Evolutionary conservation across 2,113 vertebrate genomes (phyloP), one percentile per base, ranked within the genome.

Genomic region (Thalassarche chlororhynchos): DNA sequence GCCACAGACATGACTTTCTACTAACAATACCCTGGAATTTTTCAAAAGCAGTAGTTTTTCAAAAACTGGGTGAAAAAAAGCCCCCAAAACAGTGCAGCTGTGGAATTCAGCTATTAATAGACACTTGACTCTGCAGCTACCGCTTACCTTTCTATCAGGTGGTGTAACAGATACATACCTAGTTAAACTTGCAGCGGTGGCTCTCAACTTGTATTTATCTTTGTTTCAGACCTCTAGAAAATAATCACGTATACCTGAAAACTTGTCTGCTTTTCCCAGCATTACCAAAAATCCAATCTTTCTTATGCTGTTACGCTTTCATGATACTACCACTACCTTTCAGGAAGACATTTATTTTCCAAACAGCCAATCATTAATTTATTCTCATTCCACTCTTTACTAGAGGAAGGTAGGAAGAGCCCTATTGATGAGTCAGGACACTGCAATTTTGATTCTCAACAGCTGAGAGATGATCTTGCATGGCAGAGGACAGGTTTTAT

Each of bases 401-500:
- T 57, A 81, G 13, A 83, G 24, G 21, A 86, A 92, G 38, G 40
- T 60, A 57, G 55, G 19, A 52, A 89, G 34, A 92, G 57, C 25
- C 24, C 28, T 38, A 17, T 2, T n/a, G 66, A 54, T 86, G 81
- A 91, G 66, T 93, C 84, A 96, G 81, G 44, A 54, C 69, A 83
- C 34, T 52, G 69, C 49, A 76, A 72, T 85, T 92, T 79, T 84
- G 91, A 83, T 85, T 91, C 80, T 76, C 68, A 80, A 91, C 89
- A 96, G 89, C 89, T 94, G 95, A 94, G 54, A 91, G 87, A 76
- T 57, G 61, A 90, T 80, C 81, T 79, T 87, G 54, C 62, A 80
- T 60, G 81, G 84, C 55, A 91, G 31, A 65, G 65, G 55, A 82
- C 55, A 81, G 58, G 62, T 94, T 95, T 96, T 87, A 94, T 91